Conservation (phyloP, 2,888 invertebrate species). For the Bhutanitis thaidina region DNA sequence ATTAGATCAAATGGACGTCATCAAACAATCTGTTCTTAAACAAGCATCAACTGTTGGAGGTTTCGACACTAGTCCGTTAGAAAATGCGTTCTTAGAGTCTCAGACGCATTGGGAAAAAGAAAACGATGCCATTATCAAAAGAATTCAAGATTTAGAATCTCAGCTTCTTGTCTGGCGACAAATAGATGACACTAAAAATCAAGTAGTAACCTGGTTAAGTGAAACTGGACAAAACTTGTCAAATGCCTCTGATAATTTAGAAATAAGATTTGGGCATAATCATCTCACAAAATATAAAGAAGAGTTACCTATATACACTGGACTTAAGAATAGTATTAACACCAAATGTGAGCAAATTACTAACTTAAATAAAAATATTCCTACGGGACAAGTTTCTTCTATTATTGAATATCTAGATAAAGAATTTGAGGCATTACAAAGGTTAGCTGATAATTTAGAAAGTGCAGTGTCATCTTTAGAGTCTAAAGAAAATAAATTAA, state of each 20-base stretch:
- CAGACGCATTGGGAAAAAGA: conserved; percentile 85
- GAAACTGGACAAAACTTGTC: conserved; percentile 89
- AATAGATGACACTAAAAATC: conserved; percentile 91
- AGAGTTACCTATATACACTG: conserved; percentile 88
- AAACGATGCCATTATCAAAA: conserved; percentile 85
- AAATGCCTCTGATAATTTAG: conserved; percentile 87
- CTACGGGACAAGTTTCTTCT: conserved; percentile 84
- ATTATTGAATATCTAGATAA: conserved; percentile 84
- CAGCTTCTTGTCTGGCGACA: conserved; percentile 96
- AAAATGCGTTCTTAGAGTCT: conserved; percentile 81
- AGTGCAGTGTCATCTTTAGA: conserved; percentile 85
- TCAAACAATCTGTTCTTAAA: conserved; percentile 85
- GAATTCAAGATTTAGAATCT: conserved; percentile 90
- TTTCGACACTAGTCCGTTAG: conserved; percentile 81
- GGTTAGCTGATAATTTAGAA: conserved; percentile 87
- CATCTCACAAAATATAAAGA: conserved; percentile 91
- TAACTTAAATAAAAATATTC: conserved; percentile 85
- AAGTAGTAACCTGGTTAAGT: conserved; percentile 90
- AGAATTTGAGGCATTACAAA: conserved; percentile 87
- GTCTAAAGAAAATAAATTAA: conserved; percentile 86
- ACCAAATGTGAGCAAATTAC: conserved; percentile 89
- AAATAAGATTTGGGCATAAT: conserved; percentile 89
- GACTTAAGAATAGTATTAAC: conserved; percentile 87
- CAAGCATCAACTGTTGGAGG: conserved; percentile 84
- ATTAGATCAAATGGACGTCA: conserved; percentile 88